Evolutionary conservation across 2,797 vertebrate genomes (phyloP).

Genomic region (Poecile montanus): DNA sequence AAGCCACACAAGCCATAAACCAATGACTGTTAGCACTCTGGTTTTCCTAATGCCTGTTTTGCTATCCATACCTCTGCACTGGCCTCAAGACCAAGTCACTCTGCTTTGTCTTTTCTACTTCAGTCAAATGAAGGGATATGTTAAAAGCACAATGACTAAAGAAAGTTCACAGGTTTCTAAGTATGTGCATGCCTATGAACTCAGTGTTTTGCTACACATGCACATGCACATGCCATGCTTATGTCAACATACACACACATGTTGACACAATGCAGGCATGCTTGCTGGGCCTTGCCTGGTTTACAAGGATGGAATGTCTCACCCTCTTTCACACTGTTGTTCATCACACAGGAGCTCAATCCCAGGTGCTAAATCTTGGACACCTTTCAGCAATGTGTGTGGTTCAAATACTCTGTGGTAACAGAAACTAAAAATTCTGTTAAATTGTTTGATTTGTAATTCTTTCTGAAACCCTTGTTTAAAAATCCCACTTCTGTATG

Average conservation of each 20-base stretch:
- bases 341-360: background rate
- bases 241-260: background rate
- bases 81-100: background rate
- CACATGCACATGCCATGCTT: no score
- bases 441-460: background rate
- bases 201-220: background rate
- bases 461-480: background rate
- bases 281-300: background rate
- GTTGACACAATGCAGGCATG: background rate
- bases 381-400: background rate
- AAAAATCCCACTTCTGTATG: background rate
- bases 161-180: background rate
- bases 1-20: background rate
- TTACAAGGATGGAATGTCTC: background rate
- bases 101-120: background rate
- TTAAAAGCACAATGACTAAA: background rate
- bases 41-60: background rate
- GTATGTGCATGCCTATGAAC: accelerated
- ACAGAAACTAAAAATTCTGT: background rate
- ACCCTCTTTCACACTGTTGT: background rate
- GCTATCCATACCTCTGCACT: background rate
- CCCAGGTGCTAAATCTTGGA: background rate
- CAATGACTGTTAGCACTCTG: background rate
- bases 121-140: background rate
- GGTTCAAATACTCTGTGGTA: background rate